Conservation (phyloP, 1,140 invertebrate genomes). For the Delia radicum region DNA sequence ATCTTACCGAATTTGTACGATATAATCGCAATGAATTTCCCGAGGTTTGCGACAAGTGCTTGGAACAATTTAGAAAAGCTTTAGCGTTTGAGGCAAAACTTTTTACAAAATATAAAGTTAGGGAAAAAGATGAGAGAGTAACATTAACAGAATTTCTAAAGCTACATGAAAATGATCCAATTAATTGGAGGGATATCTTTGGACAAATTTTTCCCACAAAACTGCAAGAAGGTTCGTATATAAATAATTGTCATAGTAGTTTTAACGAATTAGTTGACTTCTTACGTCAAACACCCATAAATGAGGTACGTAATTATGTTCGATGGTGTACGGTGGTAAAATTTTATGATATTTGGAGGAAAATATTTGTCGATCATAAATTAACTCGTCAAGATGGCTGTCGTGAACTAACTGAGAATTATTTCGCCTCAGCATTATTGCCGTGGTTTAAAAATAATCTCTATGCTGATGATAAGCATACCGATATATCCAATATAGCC, state of each 20-base stretch:
- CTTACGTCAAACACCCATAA: conserved; percentile 31
- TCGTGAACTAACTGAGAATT: conserved; percentile 36
- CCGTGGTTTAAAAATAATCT: conserved; percentile 47
- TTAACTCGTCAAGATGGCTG: conserved; percentile 29
- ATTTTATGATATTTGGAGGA: conserved; percentile 41
- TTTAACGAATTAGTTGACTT: conserved; percentile 38
- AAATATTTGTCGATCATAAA: conserved; percentile 24
- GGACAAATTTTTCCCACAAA: conserved; percentile 46
- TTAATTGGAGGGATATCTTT: conserved; percentile 47
- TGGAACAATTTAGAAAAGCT: conserved; percentile 30
- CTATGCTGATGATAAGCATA: conserved; percentile 39
- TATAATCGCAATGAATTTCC: conserved; percentile 18
- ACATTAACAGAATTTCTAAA: conserved; percentile 35
- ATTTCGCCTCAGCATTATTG: conserved; percentile 43
- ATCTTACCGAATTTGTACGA: not conserved
- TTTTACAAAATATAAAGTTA: conserved; percentile 7
- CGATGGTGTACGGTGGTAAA: conserved; percentile 37
- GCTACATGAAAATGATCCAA: conserved; percentile 37
- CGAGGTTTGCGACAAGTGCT: not conserved
- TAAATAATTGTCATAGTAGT: conserved; percentile 38
- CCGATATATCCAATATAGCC: conserved; percentile 40
- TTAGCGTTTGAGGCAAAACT: conserved; percentile 39
- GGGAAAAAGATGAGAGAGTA: conserved; percentile 36
- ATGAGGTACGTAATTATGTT: conserved; percentile 34
- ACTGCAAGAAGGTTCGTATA: conserved; percentile 33